Percentiles rank a stretch among this genome's conserved stretches.
phyloP scores from a whole-genome alignment of 2,113 vertebrate species.

The Nesoenas mayeri region DNA sequence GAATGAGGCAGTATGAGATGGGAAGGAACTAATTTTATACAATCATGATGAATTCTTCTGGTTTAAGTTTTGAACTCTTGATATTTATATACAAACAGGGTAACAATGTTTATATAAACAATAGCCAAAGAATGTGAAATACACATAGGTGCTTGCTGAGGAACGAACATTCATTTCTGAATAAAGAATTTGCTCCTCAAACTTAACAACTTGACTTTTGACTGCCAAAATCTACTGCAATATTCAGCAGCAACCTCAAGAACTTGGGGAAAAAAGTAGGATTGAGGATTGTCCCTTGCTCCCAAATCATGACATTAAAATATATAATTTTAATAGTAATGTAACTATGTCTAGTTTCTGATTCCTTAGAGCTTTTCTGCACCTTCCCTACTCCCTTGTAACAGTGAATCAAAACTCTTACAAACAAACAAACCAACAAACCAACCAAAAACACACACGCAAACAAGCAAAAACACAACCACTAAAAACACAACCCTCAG shows the following conservation, averaged over 20 bases:
- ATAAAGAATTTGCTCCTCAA: not conserved
- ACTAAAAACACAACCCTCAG: not conserved
- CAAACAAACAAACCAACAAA: not conserved
- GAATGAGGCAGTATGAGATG: rapidly evolving
- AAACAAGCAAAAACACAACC: no score
- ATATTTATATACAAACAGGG: not conserved
- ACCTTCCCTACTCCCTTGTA: not conserved
- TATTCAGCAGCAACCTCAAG: not conserved
- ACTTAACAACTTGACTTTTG: not conserved
- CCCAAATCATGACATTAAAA: not conserved
- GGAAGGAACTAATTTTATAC: not conserved
- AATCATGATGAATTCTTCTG: not conserved
- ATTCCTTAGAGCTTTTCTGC: not conserved
- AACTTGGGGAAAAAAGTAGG: not conserved
- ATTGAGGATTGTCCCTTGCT: not conserved
- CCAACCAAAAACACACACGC: no score
- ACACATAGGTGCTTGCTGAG: not conserved
- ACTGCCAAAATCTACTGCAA: not conserved
- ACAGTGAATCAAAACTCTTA: not conserved
- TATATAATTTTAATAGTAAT: not conserved
- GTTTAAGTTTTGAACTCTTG: not conserved
- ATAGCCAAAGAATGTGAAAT: not conserved
- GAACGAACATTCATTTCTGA: not conserved
- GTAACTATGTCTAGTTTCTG: not conserved
- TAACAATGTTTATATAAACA: not conserved